Base-by-base conservation (phyloP, 2,888 invertebrate genomes). In the Spatulosminthurus flaviceps region DNA sequence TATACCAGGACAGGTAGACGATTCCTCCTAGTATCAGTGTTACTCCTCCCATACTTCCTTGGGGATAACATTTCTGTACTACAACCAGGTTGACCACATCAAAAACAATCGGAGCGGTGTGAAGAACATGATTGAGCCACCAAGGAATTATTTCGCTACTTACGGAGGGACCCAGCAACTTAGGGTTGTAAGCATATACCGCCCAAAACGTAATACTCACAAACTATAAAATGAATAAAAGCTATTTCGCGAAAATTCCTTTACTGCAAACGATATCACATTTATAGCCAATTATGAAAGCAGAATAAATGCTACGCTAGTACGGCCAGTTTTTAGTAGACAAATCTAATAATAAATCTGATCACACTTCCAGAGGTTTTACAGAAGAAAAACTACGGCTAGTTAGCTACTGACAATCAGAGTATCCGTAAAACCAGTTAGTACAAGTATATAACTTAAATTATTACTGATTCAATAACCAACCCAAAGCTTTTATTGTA, bases 41-140 rank as follows among this genome's bases (percentile, higher is more conserved):
- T 21, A 78, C 26, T 21, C 81, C 70, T 42, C 82, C 80, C n/a
- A 84, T 22, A 9, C 75, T 43, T 9, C 71, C 29, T 28, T 71
- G 60, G 5, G 83, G 83, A 70, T 83, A 84, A n/a, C 43, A 75
- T 60, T 79, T 79, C 29, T 51, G 76, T 51, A 85, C 67, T 24
- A 82, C 70, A 5, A 84, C 21, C 42, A 75, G 80, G 60, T 82
- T 80, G 42, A 80, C 28, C 41, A 82, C 73, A 11, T 81, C 83
- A 80, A 77, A 82, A 21, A 84, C 43, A 24, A 82, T 42, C 61
- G 83, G 84, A 34, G 82, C 82, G 11, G 96, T 95, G 88, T 97
- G 97, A 92, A 95, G 92, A 0, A 94, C 90, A 89, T 98, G 97
- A 87, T 98, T 98, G 78, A 97, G 89, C 97, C 97, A 97, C 71